Base-by-base conservation (phyloP, 1,140 invertebrate genomes). In the Drosophila biarmipes region DNA sequence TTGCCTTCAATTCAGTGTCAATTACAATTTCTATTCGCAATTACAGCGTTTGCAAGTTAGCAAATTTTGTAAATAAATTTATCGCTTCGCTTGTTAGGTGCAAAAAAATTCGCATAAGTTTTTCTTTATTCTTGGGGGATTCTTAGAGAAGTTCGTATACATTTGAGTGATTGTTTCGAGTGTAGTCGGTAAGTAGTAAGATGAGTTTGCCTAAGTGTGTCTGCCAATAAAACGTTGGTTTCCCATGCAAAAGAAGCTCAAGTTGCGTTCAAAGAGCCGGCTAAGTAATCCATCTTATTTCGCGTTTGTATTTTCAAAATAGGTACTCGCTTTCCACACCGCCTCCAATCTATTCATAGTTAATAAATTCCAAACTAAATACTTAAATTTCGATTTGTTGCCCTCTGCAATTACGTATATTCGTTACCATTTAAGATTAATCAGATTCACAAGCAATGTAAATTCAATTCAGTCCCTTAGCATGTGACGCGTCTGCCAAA, bases 101-200 rank as follows among this genome's bases (percentile, higher is more conserved):
- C 81, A 78, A 86, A 86, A 82, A 82, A 72, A 87, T 78, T 86
- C 72, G 57, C 78, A 78, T 78, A 81, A 81, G 40, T 37, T 46
- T 73, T 53, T 17, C 62, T 53, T 17, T 55, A 48, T 76, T 52
- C 42, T 35, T 76, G 58, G 68, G 59, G 59, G 58, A 78, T 82
- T 90, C 87, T 86, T 86, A 77, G 40, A 87, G 87, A 90, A 90
- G 89, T 87, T 90, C 87, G 87, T 90, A 90, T 90, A 90, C 87
- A 68, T 90, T 90, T 75, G 81, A 80, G 76, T 90, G 87, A 90
- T 90, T 90, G 87, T 90, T 87, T 86, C 73, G 53, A 81, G 73
- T 86, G 81, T 86, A 79, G 49, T 74, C 69, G 43, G 63, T 74
- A 51, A 78, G 71, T 82, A 58, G 54, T 62, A 58, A 55, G 42